These are phyloP conservation scores for Psittacus erithacus DNA, from an alignment of 2,113 vertebrate genomes.

Conservation along the genomic window DNA sequence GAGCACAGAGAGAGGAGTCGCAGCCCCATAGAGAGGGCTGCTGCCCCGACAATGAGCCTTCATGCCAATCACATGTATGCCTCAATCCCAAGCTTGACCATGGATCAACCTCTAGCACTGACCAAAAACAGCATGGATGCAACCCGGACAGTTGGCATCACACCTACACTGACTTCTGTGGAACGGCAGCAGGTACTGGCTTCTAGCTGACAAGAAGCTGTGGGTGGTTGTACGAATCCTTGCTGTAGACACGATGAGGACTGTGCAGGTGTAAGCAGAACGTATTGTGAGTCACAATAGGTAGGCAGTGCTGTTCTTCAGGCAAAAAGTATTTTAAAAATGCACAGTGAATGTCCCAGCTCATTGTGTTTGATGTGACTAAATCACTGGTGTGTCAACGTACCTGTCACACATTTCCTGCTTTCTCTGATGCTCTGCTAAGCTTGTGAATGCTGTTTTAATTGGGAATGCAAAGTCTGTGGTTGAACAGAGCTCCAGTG, in stretches of 20 bases:
- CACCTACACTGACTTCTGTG: constrained; percentile 79
- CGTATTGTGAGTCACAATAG: accelerated
- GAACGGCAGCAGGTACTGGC: constrained; percentile 93
- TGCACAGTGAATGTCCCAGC: not conserved
- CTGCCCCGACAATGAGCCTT: constrained; percentile 84
- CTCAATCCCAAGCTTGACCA: constrained; percentile 87
- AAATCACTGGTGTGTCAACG: not conserved
- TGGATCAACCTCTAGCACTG: constrained; percentile 97
- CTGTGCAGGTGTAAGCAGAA: not conserved
- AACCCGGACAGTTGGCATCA: constrained; percentile 75
- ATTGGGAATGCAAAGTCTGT: not conserved
- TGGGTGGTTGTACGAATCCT: not conserved
- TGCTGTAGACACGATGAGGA: not conserved
- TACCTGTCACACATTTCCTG: not conserved
- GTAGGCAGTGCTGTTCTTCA: not conserved
- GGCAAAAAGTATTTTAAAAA: not conserved
- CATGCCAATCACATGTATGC: constrained; percentile 85
- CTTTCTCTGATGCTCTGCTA: not conserved
- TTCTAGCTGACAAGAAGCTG: not conserved
- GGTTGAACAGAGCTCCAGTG: not conserved
- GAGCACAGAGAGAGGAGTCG: constrained; percentile 90
- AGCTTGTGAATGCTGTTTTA: not conserved
- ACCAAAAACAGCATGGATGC: constrained; percentile 93
- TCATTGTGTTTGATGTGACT: not conserved
- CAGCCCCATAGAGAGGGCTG: constrained; percentile 89